phyloP scores from a whole-genome alignment of 2,797 vertebrate genomes.

The Aldrovandia affinis region DNA sequence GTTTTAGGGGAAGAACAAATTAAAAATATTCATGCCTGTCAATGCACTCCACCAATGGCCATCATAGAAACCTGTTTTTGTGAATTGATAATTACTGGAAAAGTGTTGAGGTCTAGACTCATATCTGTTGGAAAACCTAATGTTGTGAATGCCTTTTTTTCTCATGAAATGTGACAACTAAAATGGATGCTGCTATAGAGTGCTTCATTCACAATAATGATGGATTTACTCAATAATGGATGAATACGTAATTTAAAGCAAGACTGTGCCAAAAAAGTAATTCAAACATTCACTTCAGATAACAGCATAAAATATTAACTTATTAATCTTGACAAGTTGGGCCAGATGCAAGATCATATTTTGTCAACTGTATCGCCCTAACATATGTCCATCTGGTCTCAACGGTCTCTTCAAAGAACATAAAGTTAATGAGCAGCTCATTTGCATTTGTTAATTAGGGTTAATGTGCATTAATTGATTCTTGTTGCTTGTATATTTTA shows the following conservation, averaged over 20 bases:
- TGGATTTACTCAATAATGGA: neutral
- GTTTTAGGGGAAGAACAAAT: neutral
- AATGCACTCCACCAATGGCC: no score
- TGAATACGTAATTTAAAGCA: neutral
- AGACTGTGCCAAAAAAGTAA: neutral
- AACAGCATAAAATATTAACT: constrained; percentile 55
- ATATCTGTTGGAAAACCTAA: neutral
- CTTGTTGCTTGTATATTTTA: constrained; percentile 81
- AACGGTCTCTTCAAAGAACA: constrained; percentile 67
- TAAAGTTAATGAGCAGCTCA: constrained; percentile 74
- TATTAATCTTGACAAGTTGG: constrained; percentile 74
- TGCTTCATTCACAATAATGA: neutral
- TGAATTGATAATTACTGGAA: neutral
- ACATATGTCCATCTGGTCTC: constrained; percentile 72
- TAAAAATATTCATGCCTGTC: neutral
- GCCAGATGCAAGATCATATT: constrained; percentile 66
- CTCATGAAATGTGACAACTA: neutral
- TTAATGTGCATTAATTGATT: constrained; percentile 86
- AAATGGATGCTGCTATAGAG: neutral
- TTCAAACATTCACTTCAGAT: neutral
- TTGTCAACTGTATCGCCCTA: constrained; percentile 77
- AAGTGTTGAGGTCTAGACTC: neutral
- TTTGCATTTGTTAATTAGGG: constrained; percentile 84
- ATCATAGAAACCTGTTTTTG: neutral
- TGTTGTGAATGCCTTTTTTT: neutral